Base-by-base conservation (phyloP, 2,888 invertebrate species). In the Eumerus sabulonum region DNA sequence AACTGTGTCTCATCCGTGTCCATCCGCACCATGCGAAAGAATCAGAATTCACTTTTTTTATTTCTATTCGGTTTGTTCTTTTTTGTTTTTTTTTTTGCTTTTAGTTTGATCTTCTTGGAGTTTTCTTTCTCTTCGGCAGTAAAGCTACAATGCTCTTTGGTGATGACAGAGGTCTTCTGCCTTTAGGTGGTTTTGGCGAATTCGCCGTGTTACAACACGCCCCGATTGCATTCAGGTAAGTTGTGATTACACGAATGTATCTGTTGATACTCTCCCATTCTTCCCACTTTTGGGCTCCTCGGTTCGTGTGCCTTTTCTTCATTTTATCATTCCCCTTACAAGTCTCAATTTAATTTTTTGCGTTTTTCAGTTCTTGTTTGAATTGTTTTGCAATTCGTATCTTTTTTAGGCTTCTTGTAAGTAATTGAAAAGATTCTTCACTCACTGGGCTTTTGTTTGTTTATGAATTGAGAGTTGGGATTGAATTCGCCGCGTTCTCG, bases 1-100 rank as follows among this genome's bases (percentile, higher is more conserved):
- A 62, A 54, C 53, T 42, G 45, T 48, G 44, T 36, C 76, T 63
- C 77, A 77, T 77, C 77, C 77, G 63, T 59, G 59, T 44, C 66
- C 66, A 73, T 71, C 70, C 44, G 70, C 42, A 50, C 19, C 53
- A 53, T 17, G 13, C 76, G 57, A 63, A 77, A 77, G 72, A 72
- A 77, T 67, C 62, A 67, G 57, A 72, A 72, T 57, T n/a, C n/a
- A n/a, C 66, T 72, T 62, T 47, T 16, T 51, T 40, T 50, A 11
- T 59, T 72, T 50, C 27, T 57, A n/a, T n/a, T n/a, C n/a, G n/a
- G n/a, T n/a, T n/a, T n/a, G n/a, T 36, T 63, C 19, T 54, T 60
- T 42, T 36, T 11, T 35, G 48, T 70, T 54, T 27, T 51, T 50
- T 63, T 18, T 54, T 70, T 36, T 64, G 47, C 47, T 66, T 54